Conservation (phyloP, 2,113 vertebrate species). For the Carettochelys insculpta region DNA sequence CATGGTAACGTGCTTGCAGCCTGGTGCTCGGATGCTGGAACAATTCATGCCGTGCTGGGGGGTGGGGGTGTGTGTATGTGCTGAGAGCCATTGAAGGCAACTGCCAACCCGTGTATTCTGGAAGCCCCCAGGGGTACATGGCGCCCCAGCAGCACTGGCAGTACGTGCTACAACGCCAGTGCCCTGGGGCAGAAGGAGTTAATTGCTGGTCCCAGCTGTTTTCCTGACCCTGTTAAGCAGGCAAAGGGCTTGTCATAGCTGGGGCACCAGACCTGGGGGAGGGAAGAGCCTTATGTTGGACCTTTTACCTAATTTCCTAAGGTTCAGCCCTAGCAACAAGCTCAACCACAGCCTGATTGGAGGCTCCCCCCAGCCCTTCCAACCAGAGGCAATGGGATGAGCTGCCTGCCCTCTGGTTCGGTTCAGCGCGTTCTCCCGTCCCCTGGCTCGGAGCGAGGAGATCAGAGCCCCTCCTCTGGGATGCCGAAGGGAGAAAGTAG, state of each 20-base stretch:
- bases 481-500: not conserved
- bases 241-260: conserved; percentile 50
- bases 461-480: not conserved
- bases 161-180: not conserved
- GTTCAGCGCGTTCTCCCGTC: conserved; percentile 20
- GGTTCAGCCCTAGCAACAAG: conserved; percentile 41
- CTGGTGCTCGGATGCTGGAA: not conserved
- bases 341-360: not conserved
- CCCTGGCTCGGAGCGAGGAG: not conserved
- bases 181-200: not conserved
- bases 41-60: too few relatives aligned
- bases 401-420: not conserved
- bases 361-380: not conserved
- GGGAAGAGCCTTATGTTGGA: not conserved
- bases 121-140: too few relatives aligned
- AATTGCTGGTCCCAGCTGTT: conserved; percentile 37
- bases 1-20: not conserved
- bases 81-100: too few relatives aligned
- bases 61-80: too few relatives aligned
- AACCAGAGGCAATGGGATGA: not conserved
- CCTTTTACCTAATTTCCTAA: conserved; percentile 64
- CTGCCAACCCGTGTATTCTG: too few relatives aligned
- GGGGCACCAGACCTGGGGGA: conserved; percentile 16
- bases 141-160: too few relatives aligned
- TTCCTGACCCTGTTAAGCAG: conserved; percentile 22